A percentile compares a stretch with the other conserved stretches of the same genome.
Evolutionary conservation across 2,888 invertebrate genomes (phyloP).

Genomic region (Agrotis segetum): DNA sequence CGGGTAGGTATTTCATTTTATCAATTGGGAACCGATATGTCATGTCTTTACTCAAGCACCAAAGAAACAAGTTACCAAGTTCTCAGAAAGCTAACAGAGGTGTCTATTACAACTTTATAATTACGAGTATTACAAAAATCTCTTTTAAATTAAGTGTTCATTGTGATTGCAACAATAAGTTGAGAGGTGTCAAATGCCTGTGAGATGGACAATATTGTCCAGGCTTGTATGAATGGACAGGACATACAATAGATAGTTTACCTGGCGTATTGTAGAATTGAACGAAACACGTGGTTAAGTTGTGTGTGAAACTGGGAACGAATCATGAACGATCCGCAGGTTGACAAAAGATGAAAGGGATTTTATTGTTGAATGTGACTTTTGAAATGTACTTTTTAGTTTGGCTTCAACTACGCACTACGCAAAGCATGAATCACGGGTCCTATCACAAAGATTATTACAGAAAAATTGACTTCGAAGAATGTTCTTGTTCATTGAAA

Average conservation of each 20-base stretch:
- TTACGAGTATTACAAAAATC: constrained; percentile 8
- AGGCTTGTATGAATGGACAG: constrained; percentile 30
- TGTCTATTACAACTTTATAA: constrained; percentile 13
- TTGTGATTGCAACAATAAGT: constrained; percentile 45
- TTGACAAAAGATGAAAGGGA: neutral
- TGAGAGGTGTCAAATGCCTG: constrained; percentile 31
- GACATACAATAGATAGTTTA: constrained; percentile 37
- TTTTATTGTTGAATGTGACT: neutral
- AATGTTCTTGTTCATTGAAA: neutral
- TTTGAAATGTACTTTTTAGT: neutral
- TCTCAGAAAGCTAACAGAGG: constrained; percentile 16
- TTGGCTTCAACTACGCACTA: neutral
- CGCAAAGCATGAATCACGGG: neutral
- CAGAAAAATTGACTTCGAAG: neutral
- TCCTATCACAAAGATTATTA: neutral
- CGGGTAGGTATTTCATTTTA: neutral
- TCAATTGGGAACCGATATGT: neutral
- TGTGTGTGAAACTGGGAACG: constrained; percentile 11
- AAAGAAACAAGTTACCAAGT: neutral
- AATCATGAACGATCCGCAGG: constrained; percentile 6
- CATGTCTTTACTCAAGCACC: neutral
- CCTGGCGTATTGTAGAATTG: constrained; percentile 35
- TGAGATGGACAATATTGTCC: constrained; percentile 10
- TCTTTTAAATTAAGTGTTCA: constrained; percentile 32
- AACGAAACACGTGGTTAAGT: constrained; percentile 20